Evolutionary conservation across 2,113 vertebrate genomes (phyloP).

Genomic region (Cynoglossus semilaevis): DNA sequence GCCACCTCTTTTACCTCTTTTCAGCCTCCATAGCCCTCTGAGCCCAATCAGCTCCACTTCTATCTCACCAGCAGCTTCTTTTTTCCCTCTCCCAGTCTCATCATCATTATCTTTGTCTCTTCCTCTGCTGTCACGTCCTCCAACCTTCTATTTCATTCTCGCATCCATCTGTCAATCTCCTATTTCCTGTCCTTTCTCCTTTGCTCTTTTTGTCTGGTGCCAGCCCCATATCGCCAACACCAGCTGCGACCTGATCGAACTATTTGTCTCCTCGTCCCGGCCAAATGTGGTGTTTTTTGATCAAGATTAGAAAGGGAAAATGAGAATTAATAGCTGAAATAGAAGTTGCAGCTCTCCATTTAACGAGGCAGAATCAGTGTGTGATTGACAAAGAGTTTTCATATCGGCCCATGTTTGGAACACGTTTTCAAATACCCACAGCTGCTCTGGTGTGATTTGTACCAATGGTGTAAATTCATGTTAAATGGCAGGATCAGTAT

Average conservation of each 20-base stretch:
- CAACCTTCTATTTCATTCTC: slow-evolving; percentile 55
- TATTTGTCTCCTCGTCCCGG: slow-evolving; percentile 44
- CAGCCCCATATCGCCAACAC: slow-evolving; percentile 53
- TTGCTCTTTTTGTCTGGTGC: slow-evolving; percentile 36
- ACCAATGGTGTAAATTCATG: no score
- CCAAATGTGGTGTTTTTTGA: slow-evolving; percentile 41
- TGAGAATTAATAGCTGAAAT: not conserved
- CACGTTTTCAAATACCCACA: not conserved
- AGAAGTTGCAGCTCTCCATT: slow-evolving; percentile 28
- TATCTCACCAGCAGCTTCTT: slow-evolving; percentile 50
- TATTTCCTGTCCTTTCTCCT: slow-evolving; percentile 49
- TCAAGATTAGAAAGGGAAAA: slow-evolving; percentile 1
- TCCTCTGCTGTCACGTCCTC: slow-evolving; percentile 21
- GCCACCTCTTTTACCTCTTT: slow-evolving; percentile 31
- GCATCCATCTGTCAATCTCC: slow-evolving; percentile 65
- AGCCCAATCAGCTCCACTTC: slow-evolving; percentile 63
- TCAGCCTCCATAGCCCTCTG: slow-evolving; percentile 44
- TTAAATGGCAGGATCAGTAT: no score
- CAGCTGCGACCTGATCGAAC: slow-evolving; percentile 63
- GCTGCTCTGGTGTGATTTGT: not conserved
- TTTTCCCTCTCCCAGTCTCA: slow-evolving; percentile 60
- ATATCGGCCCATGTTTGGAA: not conserved
- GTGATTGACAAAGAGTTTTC: not conserved
- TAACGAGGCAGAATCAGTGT: slow-evolving; percentile 8
- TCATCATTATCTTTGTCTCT: slow-evolving; percentile 64